Evolutionary conservation across 1,140 invertebrate genomes (phyloP), one percentile per base, ranked within the genome.

Genomic region (Sesamia nonagrioides): DNA sequence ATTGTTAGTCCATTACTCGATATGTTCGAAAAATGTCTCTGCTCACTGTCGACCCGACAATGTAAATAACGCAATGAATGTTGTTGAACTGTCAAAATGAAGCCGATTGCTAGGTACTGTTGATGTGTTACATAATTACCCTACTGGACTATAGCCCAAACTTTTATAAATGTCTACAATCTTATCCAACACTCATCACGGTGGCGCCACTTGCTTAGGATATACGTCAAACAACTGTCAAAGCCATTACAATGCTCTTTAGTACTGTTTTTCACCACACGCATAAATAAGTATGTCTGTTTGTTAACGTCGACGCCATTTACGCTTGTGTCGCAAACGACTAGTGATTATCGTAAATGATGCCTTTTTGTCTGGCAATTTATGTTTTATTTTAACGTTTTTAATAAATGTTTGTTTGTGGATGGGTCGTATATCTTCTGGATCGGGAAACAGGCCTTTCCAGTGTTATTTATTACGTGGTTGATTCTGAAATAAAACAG

Each of bases 301-400:
- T n/a, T 50, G 5, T n/a, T 13, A 50, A 50, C 17, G 71, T 73
- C 71, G 15, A 42, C 61, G 37, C 42, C 42, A 33, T 52, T 42
- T 42, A 63, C 58, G 33, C 56, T 40, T 0, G 18, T 58, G 71
- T 40, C 37, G 15, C n/a, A 9, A 21, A 74, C 72, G 42, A 11
- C 56, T 18, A 52, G 3, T 37, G n/a, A 52, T 75, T 75, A 50
- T 63, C 33, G 21, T 56, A 61, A 61, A 61, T 61, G n/a, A 75
- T 37, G 42, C 13, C 37, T 75, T 61, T 56, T 75, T 18, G 17
- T 63, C 40, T 18, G 37, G 35, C 63, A 75, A 48, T 69, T 69
- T 63, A 48, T 63, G 56, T 48, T 63, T 75, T 63, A 61, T 75
- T 74, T 75, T 37, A 15, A 61, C 21, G 45, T 52, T 54, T 54